Evolutionary conservation across 2,797 vertebrate species (phyloP).

Genomic region (Dryobates pubescens): DNA sequence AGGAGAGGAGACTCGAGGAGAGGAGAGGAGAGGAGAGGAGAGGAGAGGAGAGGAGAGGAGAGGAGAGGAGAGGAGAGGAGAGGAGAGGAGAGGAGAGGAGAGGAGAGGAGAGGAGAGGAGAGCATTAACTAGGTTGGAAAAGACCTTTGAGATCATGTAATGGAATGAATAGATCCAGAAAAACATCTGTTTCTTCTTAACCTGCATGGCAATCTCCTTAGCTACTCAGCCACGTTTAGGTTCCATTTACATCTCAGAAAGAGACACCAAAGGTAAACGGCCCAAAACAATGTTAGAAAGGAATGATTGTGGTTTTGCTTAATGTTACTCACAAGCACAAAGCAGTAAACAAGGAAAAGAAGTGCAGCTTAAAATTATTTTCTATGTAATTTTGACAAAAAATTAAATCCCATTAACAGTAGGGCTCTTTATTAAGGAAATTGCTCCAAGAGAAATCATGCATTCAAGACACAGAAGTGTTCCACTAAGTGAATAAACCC

Average conservation of each 20-base stretch:
- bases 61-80: no score
- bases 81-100: no score
- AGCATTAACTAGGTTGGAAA: no score
- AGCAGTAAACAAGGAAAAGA: background rate
- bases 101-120: no score
- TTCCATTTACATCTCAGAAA: background rate
- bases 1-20: no score
- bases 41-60: no score
- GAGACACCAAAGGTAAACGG: background rate
- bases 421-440: background rate
- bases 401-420: background rate
- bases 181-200: background rate
- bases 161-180: background rate
- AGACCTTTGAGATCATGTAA: no score
- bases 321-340: background rate
- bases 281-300: background rate
- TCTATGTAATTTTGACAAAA: background rate
- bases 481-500: background rate
- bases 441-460: background rate
- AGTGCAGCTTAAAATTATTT: background rate
- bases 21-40: no score
- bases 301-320: background rate
- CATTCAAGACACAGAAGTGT: background rate
- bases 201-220: accelerated
- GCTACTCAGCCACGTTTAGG: background rate